Evolutionary conservation across 1,140 invertebrate species (phyloP).

Genomic region (Copidosoma floridanum): DNA sequence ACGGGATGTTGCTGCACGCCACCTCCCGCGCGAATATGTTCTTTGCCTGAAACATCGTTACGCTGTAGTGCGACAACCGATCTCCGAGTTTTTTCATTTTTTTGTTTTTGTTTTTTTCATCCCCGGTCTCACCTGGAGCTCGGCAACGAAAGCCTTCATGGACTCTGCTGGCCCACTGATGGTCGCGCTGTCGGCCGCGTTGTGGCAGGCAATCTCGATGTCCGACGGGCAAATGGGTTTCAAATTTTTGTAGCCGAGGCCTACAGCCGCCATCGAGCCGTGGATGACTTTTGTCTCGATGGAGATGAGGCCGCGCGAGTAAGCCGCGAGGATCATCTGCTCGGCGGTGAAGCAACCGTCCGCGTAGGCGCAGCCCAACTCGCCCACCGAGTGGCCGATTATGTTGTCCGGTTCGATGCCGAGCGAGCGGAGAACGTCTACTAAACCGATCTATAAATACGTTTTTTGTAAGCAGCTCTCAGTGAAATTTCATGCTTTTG

Average conservation of each 20-base stretch:
- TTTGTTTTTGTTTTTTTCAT: slow-evolving; percentile 61
- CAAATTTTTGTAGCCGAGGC: slow-evolving; percentile 61
- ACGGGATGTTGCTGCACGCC: slow-evolving; percentile 68
- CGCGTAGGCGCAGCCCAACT: slow-evolving; percentile 77
- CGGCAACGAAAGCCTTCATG: slow-evolving; percentile 41
- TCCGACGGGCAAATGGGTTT: slow-evolving; percentile 53
- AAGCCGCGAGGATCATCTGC: slow-evolving; percentile 74
- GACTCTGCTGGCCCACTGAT: slow-evolving; percentile 65
- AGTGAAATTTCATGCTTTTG: too few relatives aligned
- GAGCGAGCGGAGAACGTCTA: slow-evolving; percentile 65
- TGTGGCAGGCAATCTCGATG: slow-evolving; percentile 70
- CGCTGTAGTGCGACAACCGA: too few relatives aligned
- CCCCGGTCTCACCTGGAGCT: slow-evolving; percentile 48
- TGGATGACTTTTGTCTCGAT: slow-evolving; percentile 71
- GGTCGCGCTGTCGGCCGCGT: slow-evolving; percentile 67
- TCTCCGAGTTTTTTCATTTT: too few relatives aligned
- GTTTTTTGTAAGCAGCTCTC: too few relatives aligned
- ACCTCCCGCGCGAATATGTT: slow-evolving; percentile 76
- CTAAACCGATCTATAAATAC: slow-evolving; percentile 75
- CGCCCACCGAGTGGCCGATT: slow-evolving; percentile 75
- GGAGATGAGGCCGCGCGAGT: slow-evolving; percentile 80
- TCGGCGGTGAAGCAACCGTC: slow-evolving; percentile 77
- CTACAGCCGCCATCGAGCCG: slow-evolving; percentile 85
- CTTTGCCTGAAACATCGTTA: slow-evolving; percentile 70
- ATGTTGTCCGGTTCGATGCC: slow-evolving; percentile 69